Conservation (phyloP, 2,888 invertebrate genomes). For the Dicycla oo region DNA sequence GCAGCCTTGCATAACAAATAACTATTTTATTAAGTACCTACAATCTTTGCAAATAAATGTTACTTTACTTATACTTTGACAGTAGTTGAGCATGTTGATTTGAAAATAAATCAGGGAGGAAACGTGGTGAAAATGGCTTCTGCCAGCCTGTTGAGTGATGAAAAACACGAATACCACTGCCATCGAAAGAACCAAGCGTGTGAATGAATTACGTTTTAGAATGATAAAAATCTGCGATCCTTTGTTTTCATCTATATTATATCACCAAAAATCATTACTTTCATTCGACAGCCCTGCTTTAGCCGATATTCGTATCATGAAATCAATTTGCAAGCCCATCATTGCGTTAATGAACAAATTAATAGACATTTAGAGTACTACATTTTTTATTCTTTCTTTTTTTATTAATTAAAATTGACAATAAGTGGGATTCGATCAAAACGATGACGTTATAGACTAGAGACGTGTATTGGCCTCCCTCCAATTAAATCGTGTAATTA, state of each 20-base stretch:
- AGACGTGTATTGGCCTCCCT: neutral
- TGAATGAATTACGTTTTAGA: too few relatives aligned
- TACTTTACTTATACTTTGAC: too few relatives aligned
- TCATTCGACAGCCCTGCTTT: slow-evolving; percentile 32
- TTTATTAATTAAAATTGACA: neutral
- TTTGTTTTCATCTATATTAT: neutral
- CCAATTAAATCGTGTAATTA: neutral
- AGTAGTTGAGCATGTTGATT: too few relatives aligned
- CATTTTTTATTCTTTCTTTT: neutral
- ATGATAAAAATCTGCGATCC: too few relatives aligned
- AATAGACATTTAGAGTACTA: slow-evolving; percentile 22
- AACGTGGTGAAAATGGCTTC: too few relatives aligned
- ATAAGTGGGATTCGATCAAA: neutral
- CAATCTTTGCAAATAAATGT: too few relatives aligned
- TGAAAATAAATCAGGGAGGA: too few relatives aligned
- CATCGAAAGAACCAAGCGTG: too few relatives aligned
- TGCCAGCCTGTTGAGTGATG: too few relatives aligned
- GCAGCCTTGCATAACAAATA: too few relatives aligned
- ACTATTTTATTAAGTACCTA: too few relatives aligned
- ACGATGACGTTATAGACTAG: neutral
- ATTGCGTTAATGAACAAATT: slow-evolving; percentile 34
- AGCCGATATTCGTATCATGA: slow-evolving; percentile 41
- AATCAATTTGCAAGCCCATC: slow-evolving; percentile 42
- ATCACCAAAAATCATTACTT: neutral
- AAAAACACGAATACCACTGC: too few relatives aligned